Base-by-base conservation (phyloP, 2,888 invertebrate species). In the Lycocerus yunnanus region DNA sequence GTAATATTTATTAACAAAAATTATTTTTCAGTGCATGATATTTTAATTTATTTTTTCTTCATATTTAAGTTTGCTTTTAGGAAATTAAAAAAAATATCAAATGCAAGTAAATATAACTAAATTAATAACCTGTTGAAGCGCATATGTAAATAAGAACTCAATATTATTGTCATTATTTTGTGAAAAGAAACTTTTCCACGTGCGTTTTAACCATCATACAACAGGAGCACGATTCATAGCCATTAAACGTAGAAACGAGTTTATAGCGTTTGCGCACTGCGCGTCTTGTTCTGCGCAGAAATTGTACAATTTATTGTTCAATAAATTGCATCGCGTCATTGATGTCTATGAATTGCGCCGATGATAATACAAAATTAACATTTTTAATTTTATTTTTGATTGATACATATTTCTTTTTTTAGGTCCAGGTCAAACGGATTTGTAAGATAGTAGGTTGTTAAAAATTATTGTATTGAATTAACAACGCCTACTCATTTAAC, bases 361-460 rank as follows among this genome's bases (percentile, higher is more conserved):
- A n/a, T 21, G 24, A 27, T 61, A 24, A 13, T 27, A 27, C 18
- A 11, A 60, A 5, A 11, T 66, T 24, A 60, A 60, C 43, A 66
- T 58, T 63, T 3, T 60, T 6, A n/a, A n/a, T 66, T 71, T 43
- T 58, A 18, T 21, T 15, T 59, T 65, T 11, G 21, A 60, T 18
- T 69, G 21, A 60, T 68, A 9, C 9, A 16, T 43, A n/a, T 59
- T 27, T 66, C 69, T 70, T 60, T 15, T 89, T 90, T 80, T 89
- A 90, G 90, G 90, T 88, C 90, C 90, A 84, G 90, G 90, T 84
- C 89, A 90, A 86, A 90, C 90, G 83, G 90, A 90, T 88, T 88
- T 90, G 88, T 90, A 89, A 89, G 77, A 72, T 71, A 43, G 43
- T 43, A 43, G 43, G 43, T 43, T 43, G 43, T 43, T 43, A 43